Evolutionary conservation across 2,888 invertebrate genomes (phyloP).

Genomic region (Calameuta pallipes): DNA sequence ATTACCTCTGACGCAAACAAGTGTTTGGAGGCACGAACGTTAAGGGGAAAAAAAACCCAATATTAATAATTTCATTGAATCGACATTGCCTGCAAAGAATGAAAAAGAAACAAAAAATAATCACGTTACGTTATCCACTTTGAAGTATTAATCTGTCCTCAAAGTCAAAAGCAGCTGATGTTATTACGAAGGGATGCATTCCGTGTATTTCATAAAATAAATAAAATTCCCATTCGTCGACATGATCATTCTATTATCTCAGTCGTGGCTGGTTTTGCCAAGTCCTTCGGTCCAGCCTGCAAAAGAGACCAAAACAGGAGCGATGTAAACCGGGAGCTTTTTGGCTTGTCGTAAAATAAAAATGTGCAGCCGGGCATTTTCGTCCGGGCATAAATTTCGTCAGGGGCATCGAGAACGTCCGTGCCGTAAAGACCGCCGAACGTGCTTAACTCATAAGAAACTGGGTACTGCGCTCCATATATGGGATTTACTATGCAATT

Average conservation of each 20-base stretch:
- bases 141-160: not conserved
- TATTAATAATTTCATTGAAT: not conserved
- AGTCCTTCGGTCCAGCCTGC: not conserved
- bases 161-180: not conserved
- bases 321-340: not conserved
- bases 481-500: not conserved
- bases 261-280: not conserved
- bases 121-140: not conserved
- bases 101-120: not conserved
- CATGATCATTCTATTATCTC: no score
- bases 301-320: not conserved
- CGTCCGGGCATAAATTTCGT: not conserved
- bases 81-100: not conserved
- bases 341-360: not conserved
- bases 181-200: not conserved
- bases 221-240: not conserved
- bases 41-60: not conserved
- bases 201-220: not conserved
- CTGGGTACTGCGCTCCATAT: not conserved
- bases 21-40: not conserved
- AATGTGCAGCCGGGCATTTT: not conserved
- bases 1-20: not conserved
- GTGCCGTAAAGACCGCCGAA: not conserved
- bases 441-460: not conserved
- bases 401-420: not conserved